Conservation (phyloP, 2,113 vertebrate species). For the Alectura lathami region DNA sequence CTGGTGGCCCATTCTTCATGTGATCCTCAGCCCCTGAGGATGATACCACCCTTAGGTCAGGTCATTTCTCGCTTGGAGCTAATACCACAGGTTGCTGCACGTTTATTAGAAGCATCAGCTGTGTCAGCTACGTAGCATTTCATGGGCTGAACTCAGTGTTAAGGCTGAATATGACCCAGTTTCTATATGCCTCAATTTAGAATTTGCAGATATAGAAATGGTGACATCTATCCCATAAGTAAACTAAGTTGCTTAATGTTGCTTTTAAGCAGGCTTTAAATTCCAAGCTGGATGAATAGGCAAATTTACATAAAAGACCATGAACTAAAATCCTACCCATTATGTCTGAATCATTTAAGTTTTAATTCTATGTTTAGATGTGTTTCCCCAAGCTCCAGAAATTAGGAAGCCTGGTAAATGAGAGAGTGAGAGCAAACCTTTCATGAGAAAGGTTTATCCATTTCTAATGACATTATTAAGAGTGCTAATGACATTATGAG, state of each 20-base stretch:
- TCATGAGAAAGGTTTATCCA: not conserved
- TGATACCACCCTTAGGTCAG: not conserved
- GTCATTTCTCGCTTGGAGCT: not conserved
- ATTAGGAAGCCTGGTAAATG: not conserved
- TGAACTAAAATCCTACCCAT: not conserved
- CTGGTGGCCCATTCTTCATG: not conserved
- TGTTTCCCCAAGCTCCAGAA: not conserved
- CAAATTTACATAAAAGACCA: not conserved
- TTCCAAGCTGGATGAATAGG: not conserved
- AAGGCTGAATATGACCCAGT: not conserved
- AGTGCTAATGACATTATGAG: not conserved
- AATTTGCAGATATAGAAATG: not conserved
- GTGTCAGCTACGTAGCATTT: not conserved
- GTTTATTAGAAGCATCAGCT: not conserved
- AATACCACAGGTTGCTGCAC: rapidly evolving
- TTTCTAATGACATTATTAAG: not conserved
- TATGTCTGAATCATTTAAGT: not conserved
- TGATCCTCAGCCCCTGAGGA: not conserved
- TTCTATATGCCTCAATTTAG: not conserved
- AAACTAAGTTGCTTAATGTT: not conserved
- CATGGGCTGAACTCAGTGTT: not conserved
- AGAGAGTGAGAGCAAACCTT: not conserved
- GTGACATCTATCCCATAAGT: not conserved
- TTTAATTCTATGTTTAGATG: not conserved
- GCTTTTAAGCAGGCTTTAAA: not conserved